These are phyloP conservation scores for Nemotelus pantherinus DNA, from an alignment of 2,888 invertebrate genomes.

Conservation along the genomic window DNA sequence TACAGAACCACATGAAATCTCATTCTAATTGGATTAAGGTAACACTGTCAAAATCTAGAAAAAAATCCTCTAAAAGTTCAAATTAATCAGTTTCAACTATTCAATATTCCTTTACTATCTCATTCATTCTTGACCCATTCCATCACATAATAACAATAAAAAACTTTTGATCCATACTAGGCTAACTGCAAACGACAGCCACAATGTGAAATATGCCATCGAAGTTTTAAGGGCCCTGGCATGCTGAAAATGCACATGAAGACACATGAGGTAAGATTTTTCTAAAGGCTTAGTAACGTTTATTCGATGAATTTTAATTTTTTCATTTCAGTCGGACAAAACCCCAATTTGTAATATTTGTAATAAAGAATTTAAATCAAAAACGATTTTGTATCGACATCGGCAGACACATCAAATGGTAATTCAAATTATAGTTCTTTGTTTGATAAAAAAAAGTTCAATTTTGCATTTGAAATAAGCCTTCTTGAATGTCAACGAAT, in stretches of 20 bases:
- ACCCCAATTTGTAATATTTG: conserved; percentile 72
- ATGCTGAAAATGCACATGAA: conserved; percentile 76
- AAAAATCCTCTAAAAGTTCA: too few relatives aligned
- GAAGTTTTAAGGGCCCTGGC: conserved; percentile 73
- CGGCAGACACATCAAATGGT: conserved; percentile 71
- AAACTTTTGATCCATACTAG: conserved; percentile 48
- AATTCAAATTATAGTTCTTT: conserved; percentile 13
- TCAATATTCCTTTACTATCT: too few relatives aligned
- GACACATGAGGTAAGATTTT: conserved; percentile 66
- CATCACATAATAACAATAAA: too few relatives aligned
- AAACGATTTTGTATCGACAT: conserved; percentile 71
- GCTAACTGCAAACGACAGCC: conserved; percentile 75
- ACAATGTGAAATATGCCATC: conserved; percentile 70
- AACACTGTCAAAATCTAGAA: background rate
- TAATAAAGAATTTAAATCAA: conserved; percentile 70
- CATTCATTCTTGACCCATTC: too few relatives aligned
- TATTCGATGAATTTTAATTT: background rate
- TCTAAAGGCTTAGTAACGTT: background rate
- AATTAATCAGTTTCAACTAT: too few relatives aligned
- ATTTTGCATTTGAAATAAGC: too few relatives aligned
- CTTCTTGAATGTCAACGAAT: too few relatives aligned
- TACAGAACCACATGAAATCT: conserved; percentile 72
- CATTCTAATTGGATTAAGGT: conserved; percentile 72
- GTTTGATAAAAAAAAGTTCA: too few relatives aligned
- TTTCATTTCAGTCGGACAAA: conserved; percentile 62